These are phyloP conservation scores for Gnathonemus longibarbis DNA, from an alignment of 2,113 vertebrate species.

Conservation along the genomic window DNA sequence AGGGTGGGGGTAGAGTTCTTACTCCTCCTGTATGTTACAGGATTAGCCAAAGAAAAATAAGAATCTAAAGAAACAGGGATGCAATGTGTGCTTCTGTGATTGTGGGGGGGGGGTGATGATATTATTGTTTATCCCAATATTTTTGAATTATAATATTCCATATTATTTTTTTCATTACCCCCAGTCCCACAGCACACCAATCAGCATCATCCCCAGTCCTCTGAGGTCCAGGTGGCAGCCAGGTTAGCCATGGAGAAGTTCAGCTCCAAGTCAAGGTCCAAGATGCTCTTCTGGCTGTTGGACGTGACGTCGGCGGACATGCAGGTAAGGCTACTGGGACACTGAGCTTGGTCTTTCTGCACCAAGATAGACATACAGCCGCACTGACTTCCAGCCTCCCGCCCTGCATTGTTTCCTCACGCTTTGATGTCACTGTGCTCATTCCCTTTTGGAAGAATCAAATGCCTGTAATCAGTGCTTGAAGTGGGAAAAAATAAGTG, in stretches of 20 bases:
- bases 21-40: too few species aligned
- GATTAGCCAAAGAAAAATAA: too few species aligned
- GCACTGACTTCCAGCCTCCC: background rate
- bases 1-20: too few species aligned
- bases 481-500: too few species aligned
- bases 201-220: background rate
- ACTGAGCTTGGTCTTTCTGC: background rate
- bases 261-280: slow-evolving; percentile 30
- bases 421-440: background rate
- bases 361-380: background rate
- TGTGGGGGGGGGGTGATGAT: too few species aligned
- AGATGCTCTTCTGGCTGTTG: slow-evolving; percentile 37
- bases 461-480: slow-evolving; percentile 37
- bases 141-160: too few species aligned
- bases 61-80: too few species aligned
- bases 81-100: too few species aligned
- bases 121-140: too few species aligned
- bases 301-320: slow-evolving; percentile 29
- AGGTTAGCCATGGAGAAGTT: slow-evolving; percentile 29
- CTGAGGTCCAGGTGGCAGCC: slow-evolving; percentile 28
- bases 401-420: background rate
- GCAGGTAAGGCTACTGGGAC: slow-evolving; percentile 23
- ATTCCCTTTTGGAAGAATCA: slow-evolving; percentile 33
- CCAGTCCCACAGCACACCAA: slow-evolving; percentile 16
- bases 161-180: too few species aligned